A percentile compares a stretch with the other conserved stretches of the same genome.
These are phyloP conservation scores for Drosophila niveifrons DNA, from an alignment of 2,888 invertebrate species.

Conservation along the genomic window DNA sequence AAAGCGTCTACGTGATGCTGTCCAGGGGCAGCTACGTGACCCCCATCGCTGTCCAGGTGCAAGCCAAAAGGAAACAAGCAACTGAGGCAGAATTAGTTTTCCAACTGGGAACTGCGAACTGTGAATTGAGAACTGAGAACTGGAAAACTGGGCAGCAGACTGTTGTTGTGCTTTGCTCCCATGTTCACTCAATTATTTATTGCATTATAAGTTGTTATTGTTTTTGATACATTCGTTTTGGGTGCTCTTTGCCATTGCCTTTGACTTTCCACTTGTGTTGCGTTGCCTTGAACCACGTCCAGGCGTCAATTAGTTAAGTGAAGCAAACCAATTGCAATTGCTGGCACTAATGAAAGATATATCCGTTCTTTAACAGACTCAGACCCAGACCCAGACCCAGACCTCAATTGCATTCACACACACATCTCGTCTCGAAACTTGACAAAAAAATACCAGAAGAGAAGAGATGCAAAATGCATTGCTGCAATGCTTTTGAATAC, in stretches of 20 bases:
- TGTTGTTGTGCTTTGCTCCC: conserved; percentile 5
- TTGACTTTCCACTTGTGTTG: background rate
- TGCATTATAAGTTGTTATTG: conserved; percentile 32
- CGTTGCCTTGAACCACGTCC: conserved; percentile 22
- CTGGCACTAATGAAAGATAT: conserved; percentile 20
- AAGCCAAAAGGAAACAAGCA: background rate
- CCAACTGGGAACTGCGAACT: conserved; percentile 6
- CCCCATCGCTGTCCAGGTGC: conserved; percentile 21
- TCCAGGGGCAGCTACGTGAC: conserved; percentile 34
- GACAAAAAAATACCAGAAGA: conserved; percentile 10
- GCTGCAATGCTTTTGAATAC: conserved; percentile 31
- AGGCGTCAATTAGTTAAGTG: conserved; percentile 40
- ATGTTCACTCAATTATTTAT: conserved; percentile 38
- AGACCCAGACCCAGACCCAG: conserved; percentile 3
- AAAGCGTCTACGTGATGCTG: conserved; percentile 40
- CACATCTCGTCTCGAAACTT: conserved; percentile 15
- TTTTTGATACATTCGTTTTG: conserved; percentile 15
- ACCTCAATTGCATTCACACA: conserved; percentile 28
- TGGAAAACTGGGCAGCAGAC: background rate
- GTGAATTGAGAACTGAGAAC: background rate
- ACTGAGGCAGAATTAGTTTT: background rate
- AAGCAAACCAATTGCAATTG: conserved; percentile 23
- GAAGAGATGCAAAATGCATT: conserved; percentile 5
- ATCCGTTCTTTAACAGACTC: conserved; percentile 5
- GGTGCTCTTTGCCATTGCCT: background rate